Evolutionary conservation across 2,113 vertebrate genomes (phyloP).

Genomic region (Sterrhoptilus dennistouni): DNA sequence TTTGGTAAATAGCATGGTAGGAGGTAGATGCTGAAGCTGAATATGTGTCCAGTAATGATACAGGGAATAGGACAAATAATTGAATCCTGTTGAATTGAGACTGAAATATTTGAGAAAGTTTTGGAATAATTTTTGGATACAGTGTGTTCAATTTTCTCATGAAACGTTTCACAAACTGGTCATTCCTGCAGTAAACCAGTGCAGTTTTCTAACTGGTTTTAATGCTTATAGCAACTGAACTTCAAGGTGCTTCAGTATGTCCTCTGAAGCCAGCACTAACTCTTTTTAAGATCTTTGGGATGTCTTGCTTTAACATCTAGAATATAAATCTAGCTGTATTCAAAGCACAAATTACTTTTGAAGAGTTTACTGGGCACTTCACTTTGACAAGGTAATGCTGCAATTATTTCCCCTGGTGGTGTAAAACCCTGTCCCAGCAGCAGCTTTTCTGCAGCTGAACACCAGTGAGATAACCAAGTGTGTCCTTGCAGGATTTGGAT

Average conservation of each 20-base stretch:
- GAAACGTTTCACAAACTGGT: background rate
- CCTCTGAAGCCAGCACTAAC: background rate
- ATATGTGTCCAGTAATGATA: background rate
- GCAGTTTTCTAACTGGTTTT: background rate
- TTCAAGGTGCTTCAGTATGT: background rate
- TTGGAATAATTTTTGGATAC: background rate
- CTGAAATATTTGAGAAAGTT: background rate
- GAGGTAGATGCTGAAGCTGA: background rate
- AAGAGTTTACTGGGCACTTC: background rate
- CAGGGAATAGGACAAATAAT: background rate
- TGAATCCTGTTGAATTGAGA: background rate
- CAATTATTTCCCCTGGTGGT: background rate
- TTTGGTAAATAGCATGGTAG: background rate
- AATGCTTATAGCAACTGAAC: background rate
- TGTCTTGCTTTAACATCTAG: background rate
- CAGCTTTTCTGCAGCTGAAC: background rate
- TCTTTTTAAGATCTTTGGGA: background rate
- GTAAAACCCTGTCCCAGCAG: background rate
- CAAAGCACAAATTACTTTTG: background rate
- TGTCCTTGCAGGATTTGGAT: slow-evolving; percentile 88
- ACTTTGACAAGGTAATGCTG: background rate
- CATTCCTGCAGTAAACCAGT: background rate
- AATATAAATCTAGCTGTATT: background rate
- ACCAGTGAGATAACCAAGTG: background rate
- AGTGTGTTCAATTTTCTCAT: background rate